Evolutionary conservation across 2,797 vertebrate species (phyloP).

Genomic region (Pelochelys cantorii): DNA sequence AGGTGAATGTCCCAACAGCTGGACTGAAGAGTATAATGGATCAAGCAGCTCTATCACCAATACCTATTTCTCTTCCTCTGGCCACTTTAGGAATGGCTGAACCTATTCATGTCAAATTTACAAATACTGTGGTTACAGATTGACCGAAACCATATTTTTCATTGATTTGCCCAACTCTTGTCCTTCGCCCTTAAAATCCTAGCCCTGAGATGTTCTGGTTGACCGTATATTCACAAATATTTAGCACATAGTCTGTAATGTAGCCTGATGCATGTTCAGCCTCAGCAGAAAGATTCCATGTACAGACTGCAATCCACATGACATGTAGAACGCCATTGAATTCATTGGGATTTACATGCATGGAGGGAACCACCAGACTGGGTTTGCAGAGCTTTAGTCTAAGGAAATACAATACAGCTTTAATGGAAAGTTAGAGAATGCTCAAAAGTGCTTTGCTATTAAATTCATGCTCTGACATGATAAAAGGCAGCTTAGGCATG

Average conservation of each 20-base stretch:
- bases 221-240: constrained; percentile 4
- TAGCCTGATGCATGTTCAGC: constrained; percentile 7
- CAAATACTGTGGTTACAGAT: no score
- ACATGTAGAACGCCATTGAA: not conserved
- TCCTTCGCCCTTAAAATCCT: no score
- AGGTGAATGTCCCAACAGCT: no score
- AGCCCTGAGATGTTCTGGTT: not conserved
- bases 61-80: no score
- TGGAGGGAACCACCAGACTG: not conserved
- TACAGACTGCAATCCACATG: not conserved
- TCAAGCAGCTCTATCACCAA: no score
- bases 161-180: no score
- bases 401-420: not conserved
- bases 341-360: not conserved
- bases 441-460: not conserved
- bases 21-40: no score
- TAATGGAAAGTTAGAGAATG: not conserved
- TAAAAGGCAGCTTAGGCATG: not conserved
- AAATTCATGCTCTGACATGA: not conserved
- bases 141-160: no score
- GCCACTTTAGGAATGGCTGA: no score
- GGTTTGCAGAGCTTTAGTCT: not conserved
- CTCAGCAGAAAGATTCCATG: not conserved
- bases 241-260: not conserved
- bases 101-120: no score